phyloP scores from a whole-genome alignment of 1,140 invertebrate species.

The Sarcophaga bullata region DNA sequence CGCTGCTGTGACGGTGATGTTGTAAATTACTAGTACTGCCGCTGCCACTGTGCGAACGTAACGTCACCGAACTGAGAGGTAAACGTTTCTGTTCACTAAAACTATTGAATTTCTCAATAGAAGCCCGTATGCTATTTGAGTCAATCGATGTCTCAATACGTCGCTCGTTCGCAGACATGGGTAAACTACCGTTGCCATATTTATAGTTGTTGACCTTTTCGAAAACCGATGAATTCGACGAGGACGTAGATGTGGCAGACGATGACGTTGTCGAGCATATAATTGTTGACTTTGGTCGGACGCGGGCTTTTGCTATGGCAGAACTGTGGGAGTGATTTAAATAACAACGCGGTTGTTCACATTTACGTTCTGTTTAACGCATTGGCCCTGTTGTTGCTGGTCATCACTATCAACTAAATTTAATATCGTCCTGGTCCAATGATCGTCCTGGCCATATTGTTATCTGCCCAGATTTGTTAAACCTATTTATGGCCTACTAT shows the following conservation, averaged over 20 bases:
- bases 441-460: constrained; percentile 44
- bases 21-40: constrained; percentile 59
- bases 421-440: constrained; percentile 57
- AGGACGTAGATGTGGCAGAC: background rate
- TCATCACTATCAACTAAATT: constrained; percentile 64
- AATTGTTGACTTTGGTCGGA: constrained; percentile 60
- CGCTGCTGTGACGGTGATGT: constrained; percentile 56
- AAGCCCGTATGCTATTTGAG: constrained; percentile 60
- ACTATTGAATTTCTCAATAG: constrained; percentile 63
- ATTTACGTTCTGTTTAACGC: background rate
- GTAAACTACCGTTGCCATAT: constrained; percentile 52
- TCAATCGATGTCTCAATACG: constrained; percentile 53
- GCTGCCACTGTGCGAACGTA: constrained; percentile 44
- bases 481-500: constrained; percentile 27
- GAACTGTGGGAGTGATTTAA: constrained; percentile 19
- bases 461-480: constrained; percentile 28
- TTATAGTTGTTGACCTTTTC: constrained; percentile 58
- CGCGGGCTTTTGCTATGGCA: constrained; percentile 34
- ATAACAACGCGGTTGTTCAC: constrained; percentile 35
- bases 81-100: constrained; percentile 55
- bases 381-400: constrained; percentile 36
- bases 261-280: constrained; percentile 48
- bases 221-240: constrained; percentile 44
- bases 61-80: constrained; percentile 23
- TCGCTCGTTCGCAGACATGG: constrained; percentile 15